Evolutionary conservation across 1,140 invertebrate species (phyloP), one percentile per base, ranked within the genome.

Genomic region (Scaptomyza pallida): DNA sequence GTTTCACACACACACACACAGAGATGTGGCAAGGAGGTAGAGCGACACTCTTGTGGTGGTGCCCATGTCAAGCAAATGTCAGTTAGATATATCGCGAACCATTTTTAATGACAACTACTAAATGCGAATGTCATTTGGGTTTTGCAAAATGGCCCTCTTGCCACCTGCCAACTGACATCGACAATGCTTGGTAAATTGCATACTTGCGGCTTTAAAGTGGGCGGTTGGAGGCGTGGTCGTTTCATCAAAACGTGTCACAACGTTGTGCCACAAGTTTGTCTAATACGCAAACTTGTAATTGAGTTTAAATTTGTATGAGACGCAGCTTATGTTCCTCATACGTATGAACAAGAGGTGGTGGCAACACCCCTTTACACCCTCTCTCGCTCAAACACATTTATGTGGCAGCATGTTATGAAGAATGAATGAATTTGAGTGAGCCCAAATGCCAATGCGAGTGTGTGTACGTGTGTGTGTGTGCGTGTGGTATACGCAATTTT

Each of bases 291-390:
- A 86, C 74, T 86, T 86, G 88, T 86, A 86, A 86, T 86, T 86
- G 82, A 86, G 82, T 86, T 86, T 86, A 86, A 86, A 86, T 81
- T 86, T 86, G 77, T 75, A 86, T 86, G 81, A 86, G 72, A 64
- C 65, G 48, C n/a, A 63, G 56, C 47, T n/a, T n/a, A n/a, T n/a
- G n/a, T n/a, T n/a, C n/a, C n/a, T n/a, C n/a, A 56, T 40, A 50
- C 43, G 56, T 40, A 63, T 60, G 43, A 71, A 67, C 63, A 70
- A 78, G 23, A 75, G 71, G 40, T 35, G 72, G 9, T 26, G 51
- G 23, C 17, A 9, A 15, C 30, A 26, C 30, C 15, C 5, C 19
- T 41, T 10, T 6, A 26, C 23, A 5, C 5, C 15, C 26, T 12
- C 8, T 8, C 23, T 5, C 48, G 5, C n/a, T n/a, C n/a, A n/a